Conservation (phyloP, 2,797 vertebrate genomes). For the Urophycis tenuis region DNA sequence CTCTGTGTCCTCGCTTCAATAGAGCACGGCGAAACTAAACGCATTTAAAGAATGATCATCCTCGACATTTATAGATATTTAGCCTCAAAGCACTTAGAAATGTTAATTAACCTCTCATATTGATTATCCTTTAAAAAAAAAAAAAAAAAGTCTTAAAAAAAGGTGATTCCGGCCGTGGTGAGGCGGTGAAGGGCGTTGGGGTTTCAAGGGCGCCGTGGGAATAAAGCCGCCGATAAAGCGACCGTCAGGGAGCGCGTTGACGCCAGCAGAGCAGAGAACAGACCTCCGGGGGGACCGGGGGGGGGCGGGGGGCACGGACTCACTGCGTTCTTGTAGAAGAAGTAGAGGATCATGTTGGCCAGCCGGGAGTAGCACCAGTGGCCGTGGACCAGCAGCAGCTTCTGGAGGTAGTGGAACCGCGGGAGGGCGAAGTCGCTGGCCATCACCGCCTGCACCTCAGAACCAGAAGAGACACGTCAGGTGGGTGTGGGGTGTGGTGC, state of each 20-base stretch:
- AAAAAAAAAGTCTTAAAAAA: neutral
- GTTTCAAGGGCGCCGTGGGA: neutral
- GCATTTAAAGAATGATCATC: neutral
- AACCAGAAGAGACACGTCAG: neutral
- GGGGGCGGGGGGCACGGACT: slow-evolving; percentile 28
- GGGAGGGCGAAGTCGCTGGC: slow-evolving; percentile 95
- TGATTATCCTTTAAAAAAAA: neutral
- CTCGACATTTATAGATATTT: neutral
- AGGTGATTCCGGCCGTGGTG: neutral
- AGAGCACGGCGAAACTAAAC: neutral
- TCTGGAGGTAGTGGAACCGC: slow-evolving; percentile 88
- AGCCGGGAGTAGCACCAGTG: slow-evolving; percentile 97
- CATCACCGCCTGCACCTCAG: slow-evolving; percentile 90
- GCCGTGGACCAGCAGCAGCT: slow-evolving; percentile 92
- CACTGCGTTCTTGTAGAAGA: slow-evolving; percentile 96
- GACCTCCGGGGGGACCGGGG: no score
- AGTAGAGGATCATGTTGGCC: slow-evolving; percentile 97
- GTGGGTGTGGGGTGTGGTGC: neutral
- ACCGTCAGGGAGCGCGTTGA: neutral
- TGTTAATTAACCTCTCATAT: neutral
- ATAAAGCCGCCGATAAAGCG: neutral
- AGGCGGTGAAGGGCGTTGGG: neutral
- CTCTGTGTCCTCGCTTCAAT: neutral
- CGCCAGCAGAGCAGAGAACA: neutral
- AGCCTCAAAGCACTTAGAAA: neutral